These are phyloP conservation scores for Thaleichthys pacificus DNA, from an alignment of 2,797 vertebrate genomes.

Conservation along the genomic window DNA sequence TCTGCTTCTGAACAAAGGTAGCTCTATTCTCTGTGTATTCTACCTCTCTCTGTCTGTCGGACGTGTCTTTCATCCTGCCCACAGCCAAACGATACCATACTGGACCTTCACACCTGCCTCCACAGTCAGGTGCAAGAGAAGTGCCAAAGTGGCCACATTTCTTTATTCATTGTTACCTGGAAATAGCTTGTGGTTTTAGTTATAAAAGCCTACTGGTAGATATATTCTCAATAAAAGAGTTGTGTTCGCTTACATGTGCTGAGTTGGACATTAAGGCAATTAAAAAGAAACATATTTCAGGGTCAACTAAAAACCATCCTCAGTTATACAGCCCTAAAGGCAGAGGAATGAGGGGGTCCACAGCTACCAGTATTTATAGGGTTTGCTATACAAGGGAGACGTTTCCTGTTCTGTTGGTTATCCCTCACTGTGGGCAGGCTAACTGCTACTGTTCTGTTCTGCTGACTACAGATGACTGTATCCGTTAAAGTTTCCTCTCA, in stretches of 20 bases:
- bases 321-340: constrained; percentile 1
- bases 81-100: neutral
- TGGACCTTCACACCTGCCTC: neutral
- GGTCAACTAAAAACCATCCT: neutral
- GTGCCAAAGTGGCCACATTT: too few relatives aligned
- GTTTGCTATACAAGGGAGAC: constrained; percentile 4
- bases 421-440: constrained; percentile 38
- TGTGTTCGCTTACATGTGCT: neutral
- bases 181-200: neutral
- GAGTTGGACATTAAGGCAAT: neutral
- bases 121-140: too few relatives aligned
- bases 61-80: neutral
- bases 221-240: neutral
- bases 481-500: constrained; percentile 36
- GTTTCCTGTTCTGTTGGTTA: constrained; percentile 14
- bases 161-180: neutral
- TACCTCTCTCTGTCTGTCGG: neutral
- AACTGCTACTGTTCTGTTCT: constrained; percentile 47
- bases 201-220: neutral
- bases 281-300: neutral
- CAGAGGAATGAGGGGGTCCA: constrained; percentile 11
- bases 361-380: constrained; percentile 12
- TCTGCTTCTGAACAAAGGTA: neutral
- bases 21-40: neutral
- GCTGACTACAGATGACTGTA: constrained; percentile 32